Evolutionary conservation across 1,140 invertebrate genomes (phyloP).

Genomic region (Ceratoteleas bidentatus): DNA sequence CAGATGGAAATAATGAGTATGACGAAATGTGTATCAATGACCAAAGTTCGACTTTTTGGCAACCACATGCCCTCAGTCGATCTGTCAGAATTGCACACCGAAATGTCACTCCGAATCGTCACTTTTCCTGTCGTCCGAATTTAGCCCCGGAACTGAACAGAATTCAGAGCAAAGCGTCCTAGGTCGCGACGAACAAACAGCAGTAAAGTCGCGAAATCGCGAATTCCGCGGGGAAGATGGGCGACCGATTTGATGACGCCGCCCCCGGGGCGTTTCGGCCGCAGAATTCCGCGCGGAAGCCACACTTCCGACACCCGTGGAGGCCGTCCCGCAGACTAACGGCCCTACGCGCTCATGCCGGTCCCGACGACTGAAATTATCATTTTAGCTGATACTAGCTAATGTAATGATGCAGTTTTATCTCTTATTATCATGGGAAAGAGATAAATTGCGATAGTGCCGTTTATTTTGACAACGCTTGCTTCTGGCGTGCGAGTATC

Average conservation of each 20-base stretch:
- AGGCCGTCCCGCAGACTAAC: conserved; percentile 53
- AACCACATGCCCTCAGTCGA: too few relatives aligned
- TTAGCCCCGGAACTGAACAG: too few relatives aligned
- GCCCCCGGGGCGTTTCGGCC: not conserved
- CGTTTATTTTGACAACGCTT: conserved; percentile 81
- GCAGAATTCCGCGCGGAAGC: conserved; percentile 14
- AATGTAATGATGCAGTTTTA: conserved; percentile 83
- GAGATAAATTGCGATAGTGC: conserved; percentile 82
- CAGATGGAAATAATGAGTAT: too few relatives aligned
- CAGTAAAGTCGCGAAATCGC: too few relatives aligned
- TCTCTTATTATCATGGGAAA: conserved; percentile 83
- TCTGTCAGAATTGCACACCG: not conserved
- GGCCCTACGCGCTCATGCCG: conserved; percentile 77
- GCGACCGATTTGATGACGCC: too few relatives aligned
- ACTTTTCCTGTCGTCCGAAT: too few relatives aligned
- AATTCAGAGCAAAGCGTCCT: too few relatives aligned
- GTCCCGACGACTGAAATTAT: conserved; percentile 81
- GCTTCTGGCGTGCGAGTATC: conserved; percentile 63
- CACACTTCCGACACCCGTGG: conserved; percentile 26
- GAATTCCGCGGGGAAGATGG: too few relatives aligned
- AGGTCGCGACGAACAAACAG: too few relatives aligned
- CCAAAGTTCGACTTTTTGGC: too few relatives aligned
- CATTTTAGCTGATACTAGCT: conserved; percentile 82
- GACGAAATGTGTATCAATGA: too few relatives aligned
- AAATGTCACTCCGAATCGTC: too few relatives aligned